These are phyloP conservation scores for Netelia virgata DNA, from an alignment of 2,888 invertebrate genomes.

Conservation along the genomic window DNA sequence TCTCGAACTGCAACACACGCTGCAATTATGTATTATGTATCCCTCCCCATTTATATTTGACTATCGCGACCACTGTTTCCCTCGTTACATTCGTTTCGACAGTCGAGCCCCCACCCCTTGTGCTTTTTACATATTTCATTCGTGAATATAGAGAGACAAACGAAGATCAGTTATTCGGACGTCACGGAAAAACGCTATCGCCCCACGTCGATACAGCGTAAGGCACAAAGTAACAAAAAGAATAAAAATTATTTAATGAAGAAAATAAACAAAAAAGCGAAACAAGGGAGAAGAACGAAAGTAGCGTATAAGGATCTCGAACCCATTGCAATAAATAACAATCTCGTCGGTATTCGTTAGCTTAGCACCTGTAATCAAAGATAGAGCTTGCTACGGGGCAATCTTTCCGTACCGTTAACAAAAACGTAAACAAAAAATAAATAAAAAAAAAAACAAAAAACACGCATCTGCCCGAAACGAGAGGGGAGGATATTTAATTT, in stretches of 20 bases:
- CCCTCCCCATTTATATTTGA: conserved; percentile 38
- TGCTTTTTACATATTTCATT: conserved; percentile 33
- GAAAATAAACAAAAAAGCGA: conserved; percentile 59
- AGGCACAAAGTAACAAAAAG: conserved; percentile 71
- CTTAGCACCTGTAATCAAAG: conserved; percentile 73
- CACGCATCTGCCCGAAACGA: conserved; percentile 44
- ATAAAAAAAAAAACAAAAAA: conserved; percentile 21
- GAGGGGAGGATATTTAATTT: conserved; percentile 67
- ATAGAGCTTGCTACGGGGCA: conserved; percentile 71
- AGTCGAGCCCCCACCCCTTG: conserved; percentile 14
- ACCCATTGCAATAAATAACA: conserved; percentile 73
- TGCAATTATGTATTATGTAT: conserved; percentile 37
- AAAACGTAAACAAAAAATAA: not conserved
- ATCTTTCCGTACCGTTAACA: conserved; percentile 64
- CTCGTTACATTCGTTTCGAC: conserved; percentile 45
- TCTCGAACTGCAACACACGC: conserved; percentile 27
- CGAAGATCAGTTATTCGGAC: conserved; percentile 23
- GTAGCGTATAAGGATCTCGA: conserved; percentile 71
- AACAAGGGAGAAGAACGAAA: conserved; percentile 58
- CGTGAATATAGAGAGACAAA: conserved; percentile 33
- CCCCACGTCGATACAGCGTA: conserved; percentile 59
- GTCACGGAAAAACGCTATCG: conserved; percentile 63
- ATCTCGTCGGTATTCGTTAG: conserved; percentile 72
- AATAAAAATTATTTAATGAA: conserved; percentile 67
- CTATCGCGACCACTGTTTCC: conserved; percentile 31